These are phyloP conservation scores for Tetragnatha montana DNA, from an alignment of 2,888 invertebrate genomes.

Conservation along the genomic window DNA sequence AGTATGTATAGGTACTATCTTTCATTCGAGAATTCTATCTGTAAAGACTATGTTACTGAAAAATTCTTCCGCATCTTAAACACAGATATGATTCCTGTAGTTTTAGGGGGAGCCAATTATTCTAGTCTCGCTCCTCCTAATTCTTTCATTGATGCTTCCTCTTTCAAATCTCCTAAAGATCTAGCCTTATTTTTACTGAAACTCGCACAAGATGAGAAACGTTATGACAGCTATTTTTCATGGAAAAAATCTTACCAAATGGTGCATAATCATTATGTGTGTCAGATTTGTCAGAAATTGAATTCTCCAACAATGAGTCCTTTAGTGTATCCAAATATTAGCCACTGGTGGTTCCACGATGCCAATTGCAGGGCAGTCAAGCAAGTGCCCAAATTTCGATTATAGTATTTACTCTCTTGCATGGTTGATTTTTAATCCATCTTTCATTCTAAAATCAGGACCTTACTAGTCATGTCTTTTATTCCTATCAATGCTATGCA, in stretches of 20 bases:
- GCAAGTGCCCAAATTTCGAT: background rate
- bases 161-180: constrained; percentile 65
- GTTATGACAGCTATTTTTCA: constrained; percentile 68
- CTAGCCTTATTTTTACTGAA: constrained; percentile 63
- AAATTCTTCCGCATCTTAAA: constrained; percentile 76
- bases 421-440: background rate
- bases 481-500: background rate
- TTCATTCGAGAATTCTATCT: constrained; percentile 76
- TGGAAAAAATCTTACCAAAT: constrained; percentile 68
- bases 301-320: constrained; percentile 47
- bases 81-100: constrained; percentile 72
- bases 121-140: constrained; percentile 70
- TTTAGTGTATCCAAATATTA: constrained; percentile 49
- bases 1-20: constrained; percentile 75
- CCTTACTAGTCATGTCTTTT: background rate
- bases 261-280: constrained; percentile 56
- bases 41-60: constrained; percentile 76
- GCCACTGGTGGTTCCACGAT: constrained; percentile 71
- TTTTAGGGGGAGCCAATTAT: constrained; percentile 72
- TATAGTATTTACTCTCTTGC: background rate
- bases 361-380: constrained; percentile 60
- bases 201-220: constrained; percentile 69
- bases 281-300: constrained; percentile 70
- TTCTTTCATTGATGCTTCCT: constrained; percentile 72
- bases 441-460: background rate